A percentile compares a stretch with the other conserved stretches of the same genome.
Evolutionary conservation across 2,797 vertebrate species (phyloP).

Genomic region (Okamejei kenojei): DNA sequence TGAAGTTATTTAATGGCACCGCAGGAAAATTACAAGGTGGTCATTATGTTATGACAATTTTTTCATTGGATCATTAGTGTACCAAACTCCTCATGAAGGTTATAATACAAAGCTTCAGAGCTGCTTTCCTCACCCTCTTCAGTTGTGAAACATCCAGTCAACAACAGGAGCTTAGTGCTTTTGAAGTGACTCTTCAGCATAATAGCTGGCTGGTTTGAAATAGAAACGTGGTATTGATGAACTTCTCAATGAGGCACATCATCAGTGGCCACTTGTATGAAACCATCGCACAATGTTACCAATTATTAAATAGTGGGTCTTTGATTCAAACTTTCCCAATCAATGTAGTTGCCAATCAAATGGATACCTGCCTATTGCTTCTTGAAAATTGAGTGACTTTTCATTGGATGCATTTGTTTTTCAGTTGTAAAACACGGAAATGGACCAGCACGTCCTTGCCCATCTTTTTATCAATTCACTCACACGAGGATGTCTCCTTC

Average conservation of each 20-base stretch:
- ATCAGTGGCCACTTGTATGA: neutral
- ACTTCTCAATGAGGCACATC: too few relatives aligned
- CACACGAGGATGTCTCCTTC: too few relatives aligned
- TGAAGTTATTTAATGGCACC: neutral
- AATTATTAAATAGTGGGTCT: neutral
- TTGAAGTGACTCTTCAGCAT: neutral
- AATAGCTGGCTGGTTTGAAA: neutral
- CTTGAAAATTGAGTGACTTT: neutral
- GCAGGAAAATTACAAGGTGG: neutral
- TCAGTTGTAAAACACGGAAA: too few relatives aligned
- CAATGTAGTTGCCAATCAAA: neutral
- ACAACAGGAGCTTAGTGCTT: neutral
- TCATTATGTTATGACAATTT: neutral
- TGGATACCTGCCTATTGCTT: neutral
- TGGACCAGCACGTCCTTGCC: too few relatives aligned
- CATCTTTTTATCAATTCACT: too few relatives aligned
- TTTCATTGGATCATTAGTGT: neutral
- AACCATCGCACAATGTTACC: neutral
- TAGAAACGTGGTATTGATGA: too few relatives aligned
- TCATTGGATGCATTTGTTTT: neutral
- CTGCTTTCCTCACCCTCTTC: neutral
- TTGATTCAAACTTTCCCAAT: neutral
- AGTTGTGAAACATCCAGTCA: neutral
- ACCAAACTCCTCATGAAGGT: neutral
- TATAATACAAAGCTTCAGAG: neutral